phyloP scores from a whole-genome alignment of 2,113 vertebrate genomes.

The Lepisosteus osseus region DNA sequence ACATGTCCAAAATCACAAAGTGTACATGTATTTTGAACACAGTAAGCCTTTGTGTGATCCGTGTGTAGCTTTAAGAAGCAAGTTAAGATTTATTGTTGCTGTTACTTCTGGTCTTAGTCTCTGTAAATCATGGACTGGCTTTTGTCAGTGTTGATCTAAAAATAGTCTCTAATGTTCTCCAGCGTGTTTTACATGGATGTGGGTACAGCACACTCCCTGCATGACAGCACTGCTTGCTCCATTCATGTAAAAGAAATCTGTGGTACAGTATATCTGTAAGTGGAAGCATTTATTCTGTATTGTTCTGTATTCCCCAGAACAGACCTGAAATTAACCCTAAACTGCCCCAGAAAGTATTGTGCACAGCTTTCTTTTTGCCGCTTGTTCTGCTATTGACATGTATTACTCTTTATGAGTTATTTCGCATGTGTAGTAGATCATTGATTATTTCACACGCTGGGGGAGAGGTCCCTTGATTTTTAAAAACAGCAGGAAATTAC shows the following conservation, averaged over 20 bases:
- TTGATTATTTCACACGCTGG: too few species aligned
- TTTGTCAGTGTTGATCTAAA: conserved; percentile 45
- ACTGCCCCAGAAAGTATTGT: too few species aligned
- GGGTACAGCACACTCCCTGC: conserved; percentile 20
- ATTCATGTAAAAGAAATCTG: conserved; percentile 11
- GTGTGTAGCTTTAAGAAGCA: conserved; percentile 40
- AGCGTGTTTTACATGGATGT: conserved; percentile 29
- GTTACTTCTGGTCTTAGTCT: conserved; percentile 37
- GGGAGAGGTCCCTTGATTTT: too few species aligned
- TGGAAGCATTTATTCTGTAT: not conserved
- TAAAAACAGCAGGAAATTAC: too few species aligned
- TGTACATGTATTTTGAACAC: not conserved
- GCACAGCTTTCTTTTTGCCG: too few species aligned
- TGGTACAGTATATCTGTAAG: not conserved
- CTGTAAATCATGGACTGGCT: conserved; percentile 42
- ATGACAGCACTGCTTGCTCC: not conserved
- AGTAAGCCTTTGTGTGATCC: conserved; percentile 3
- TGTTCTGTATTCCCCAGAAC: not conserved
- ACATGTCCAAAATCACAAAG: not conserved
- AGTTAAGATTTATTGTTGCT: conserved; percentile 36
- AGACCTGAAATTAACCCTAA: too few species aligned
- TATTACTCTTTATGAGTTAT: too few species aligned
- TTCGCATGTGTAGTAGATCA: too few species aligned
- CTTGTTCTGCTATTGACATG: too few species aligned
- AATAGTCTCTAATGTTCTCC: conserved; percentile 40